A percentile compares a stretch with the other conserved stretches of the same genome.
phyloP scores from a whole-genome alignment of 2,113 vertebrate species.

The Panthera leo region DNA sequence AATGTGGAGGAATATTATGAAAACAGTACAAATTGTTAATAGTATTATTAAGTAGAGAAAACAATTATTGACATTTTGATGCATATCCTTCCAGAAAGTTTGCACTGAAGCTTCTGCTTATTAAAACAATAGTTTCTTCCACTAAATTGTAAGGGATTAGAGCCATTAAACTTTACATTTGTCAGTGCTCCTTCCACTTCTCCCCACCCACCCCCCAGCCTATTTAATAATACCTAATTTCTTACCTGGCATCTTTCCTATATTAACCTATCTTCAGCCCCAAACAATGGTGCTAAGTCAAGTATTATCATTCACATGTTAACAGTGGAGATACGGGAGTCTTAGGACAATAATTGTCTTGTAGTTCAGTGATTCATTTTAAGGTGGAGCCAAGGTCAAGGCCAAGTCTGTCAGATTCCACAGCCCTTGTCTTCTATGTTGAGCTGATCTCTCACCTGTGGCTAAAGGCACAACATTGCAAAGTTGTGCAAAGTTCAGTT shows the following conservation, averaged over 20 bases:
- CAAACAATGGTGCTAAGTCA: not conserved
- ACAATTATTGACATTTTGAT: not conserved
- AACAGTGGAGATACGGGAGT: not conserved
- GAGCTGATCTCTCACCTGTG: not conserved
- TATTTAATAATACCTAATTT: not conserved
- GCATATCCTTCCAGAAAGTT: not conserved
- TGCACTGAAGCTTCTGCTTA: not conserved
- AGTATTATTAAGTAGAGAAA: not conserved
- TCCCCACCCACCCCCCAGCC: not conserved
- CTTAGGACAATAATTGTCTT: not conserved
- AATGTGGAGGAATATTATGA: not conserved
- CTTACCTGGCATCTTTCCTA: not conserved
- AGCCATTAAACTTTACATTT: not conserved
- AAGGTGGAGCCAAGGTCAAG: conserved; percentile 1
- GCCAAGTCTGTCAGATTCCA: not conserved
- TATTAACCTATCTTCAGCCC: not conserved
- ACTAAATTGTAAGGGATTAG: not conserved
- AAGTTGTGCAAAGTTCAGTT: not conserved
- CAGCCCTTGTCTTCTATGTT: not conserved
- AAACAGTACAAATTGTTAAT: not conserved
- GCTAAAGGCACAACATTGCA: not conserved
- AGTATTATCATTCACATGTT: not conserved
- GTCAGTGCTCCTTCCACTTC: not conserved
- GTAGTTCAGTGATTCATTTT: not conserved
- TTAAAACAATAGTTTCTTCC: not conserved